A percentile compares a stretch with the other conserved stretches of the same genome.
phyloP scores from a whole-genome alignment of 1,140 invertebrate species.

The Hypothenemus hampei region DNA sequence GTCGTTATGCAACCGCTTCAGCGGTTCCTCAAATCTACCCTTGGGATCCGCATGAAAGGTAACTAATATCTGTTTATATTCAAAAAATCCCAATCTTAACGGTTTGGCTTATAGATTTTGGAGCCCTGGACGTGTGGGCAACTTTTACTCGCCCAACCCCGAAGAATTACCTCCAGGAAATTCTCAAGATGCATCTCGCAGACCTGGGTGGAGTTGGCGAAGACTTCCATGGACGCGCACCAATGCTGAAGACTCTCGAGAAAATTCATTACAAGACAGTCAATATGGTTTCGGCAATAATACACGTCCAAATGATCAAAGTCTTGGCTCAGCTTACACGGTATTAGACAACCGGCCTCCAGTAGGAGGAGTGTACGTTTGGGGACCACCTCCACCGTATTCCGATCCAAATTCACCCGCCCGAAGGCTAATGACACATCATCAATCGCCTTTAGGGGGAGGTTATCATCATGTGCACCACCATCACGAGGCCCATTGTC shows the following conservation, averaged over 20 bases:
- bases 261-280: constrained; percentile 46
- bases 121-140: constrained; percentile 57
- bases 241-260: constrained; percentile 33
- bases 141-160: constrained; percentile 77
- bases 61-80: constrained; percentile 9
- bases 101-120: constrained; percentile 48
- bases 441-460: constrained; percentile 39
- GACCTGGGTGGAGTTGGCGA: constrained; percentile 57
- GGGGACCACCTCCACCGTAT: constrained; percentile 72
- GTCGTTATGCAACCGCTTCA: constrained; percentile 53
- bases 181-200: constrained; percentile 47
- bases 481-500: constrained; percentile 44
- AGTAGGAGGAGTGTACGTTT: constrained; percentile 49
- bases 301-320: constrained; percentile 43
- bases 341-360: constrained; percentile 52
- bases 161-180: constrained; percentile 45
- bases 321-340: constrained; percentile 47
- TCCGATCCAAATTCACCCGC: constrained; percentile 66
- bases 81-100: no score
- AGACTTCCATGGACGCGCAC: constrained; percentile 51
- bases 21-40: constrained; percentile 50
- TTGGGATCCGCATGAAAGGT: constrained; percentile 48
- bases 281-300: constrained; percentile 61
- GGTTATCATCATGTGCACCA: constrained; percentile 42
- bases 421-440: constrained; percentile 40